Evolutionary conservation across 2,888 invertebrate genomes (phyloP), one percentile per base, ranked within the genome.

Genomic region (Tenodera sinensis): DNA sequence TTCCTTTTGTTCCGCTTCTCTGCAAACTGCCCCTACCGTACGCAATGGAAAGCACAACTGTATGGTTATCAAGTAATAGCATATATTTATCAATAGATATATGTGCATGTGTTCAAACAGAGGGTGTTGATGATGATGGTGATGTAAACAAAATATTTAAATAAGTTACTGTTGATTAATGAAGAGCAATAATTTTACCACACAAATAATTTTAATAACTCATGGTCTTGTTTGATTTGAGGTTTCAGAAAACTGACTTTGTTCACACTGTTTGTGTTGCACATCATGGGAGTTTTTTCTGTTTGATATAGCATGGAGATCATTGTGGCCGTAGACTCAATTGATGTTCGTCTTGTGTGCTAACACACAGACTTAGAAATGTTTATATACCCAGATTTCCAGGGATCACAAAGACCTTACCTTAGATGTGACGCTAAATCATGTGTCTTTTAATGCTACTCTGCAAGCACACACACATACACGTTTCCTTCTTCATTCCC

Each of bases 21-120:
- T 90, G 88, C 87, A 87, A 87, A 89, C 89, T 90, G 90, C 90
- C 90, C 88, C 89, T 90, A 87, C 89, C 89, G 88, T 85, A 30
- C 88, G 90, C 88, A 84, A 28, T 84, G 27, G 54, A 71, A 71
- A 71, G 54, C 54, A 71, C 54, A 71, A 71, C 54, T 20, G 25
- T 71, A 71, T 71, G 25, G 25, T 71, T 71, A 71, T 71, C 54
- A 71, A 71, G 54, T 71, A 71, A 20, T 71, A 71, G 54, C 54
- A 71, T 71, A 20, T 71, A 71, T 71, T 71, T 71, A 71, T 42
- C 54, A 71, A 71, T 71, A 71, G 54, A 71, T 71, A 42, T 71
- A 71, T 71, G 54, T 71, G 54, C 54, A 71, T 71, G 54, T 25
- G 6, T 71, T 71, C 54, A 71, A 25, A 71, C 15, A 20, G 54